Evolutionary conservation across 2,888 invertebrate genomes (phyloP).

Genomic region (Leptarthrus brevirostris): DNA sequence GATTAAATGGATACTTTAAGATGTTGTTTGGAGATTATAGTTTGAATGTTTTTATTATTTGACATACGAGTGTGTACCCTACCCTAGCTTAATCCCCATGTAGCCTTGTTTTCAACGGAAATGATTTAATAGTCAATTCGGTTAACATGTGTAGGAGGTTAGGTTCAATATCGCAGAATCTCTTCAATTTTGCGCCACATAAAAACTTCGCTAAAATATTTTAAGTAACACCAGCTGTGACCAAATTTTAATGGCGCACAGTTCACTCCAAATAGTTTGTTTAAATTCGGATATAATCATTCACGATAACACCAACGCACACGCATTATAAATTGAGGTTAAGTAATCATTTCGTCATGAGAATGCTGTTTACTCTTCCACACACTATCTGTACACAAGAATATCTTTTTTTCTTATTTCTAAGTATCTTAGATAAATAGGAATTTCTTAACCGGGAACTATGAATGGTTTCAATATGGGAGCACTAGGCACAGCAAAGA

Average conservation of each 20-base stretch:
- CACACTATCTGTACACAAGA: background rate
- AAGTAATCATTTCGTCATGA: conserved; percentile 37
- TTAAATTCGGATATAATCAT: conserved; percentile 35
- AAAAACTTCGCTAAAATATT: no score
- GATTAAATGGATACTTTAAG: background rate
- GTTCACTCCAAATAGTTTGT: no score
- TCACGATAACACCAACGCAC: conserved; percentile 33
- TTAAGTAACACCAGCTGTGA: no score
- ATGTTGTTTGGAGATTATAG: background rate
- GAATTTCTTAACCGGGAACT: background rate
- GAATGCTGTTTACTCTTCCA: conserved; percentile 11
- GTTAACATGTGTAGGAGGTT: no score
- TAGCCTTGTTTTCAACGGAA: no score
- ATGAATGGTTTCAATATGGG: conserved; percentile 15
- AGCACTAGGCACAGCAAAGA: conserved; percentile 12
- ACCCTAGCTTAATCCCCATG: no score
- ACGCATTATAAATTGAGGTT: conserved; percentile 22
- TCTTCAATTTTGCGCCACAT: no score
- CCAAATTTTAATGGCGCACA: no score
- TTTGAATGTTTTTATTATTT: background rate
- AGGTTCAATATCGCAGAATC: no score
- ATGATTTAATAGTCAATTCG: no score
- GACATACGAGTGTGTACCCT: no score
- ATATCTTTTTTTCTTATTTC: background rate
- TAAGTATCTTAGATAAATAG: background rate